Evolutionary conservation across 2,113 vertebrate genomes (phyloP).

Genomic region (Lates calcarifer): DNA sequence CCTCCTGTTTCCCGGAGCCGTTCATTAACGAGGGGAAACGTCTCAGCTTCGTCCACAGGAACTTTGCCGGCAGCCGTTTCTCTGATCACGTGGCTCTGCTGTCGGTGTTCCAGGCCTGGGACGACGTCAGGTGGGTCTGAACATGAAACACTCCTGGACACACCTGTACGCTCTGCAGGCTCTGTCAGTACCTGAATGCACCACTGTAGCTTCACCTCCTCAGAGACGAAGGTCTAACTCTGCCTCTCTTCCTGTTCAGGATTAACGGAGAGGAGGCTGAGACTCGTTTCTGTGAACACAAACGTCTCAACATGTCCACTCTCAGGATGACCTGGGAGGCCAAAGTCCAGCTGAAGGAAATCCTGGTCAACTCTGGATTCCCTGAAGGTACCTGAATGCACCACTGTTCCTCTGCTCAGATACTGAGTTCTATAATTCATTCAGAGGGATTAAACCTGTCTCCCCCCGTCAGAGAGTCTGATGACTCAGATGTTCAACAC

Average conservation of each 20-base stretch:
- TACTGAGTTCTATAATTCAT: too few relatives aligned
- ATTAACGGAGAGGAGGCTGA: constrained; percentile 95
- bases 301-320: constrained; percentile 95
- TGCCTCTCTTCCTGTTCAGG: constrained; percentile 73
- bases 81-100: constrained; percentile 96
- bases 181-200: too few relatives aligned
- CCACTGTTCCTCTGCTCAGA: neutral
- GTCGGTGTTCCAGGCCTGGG: constrained; percentile 96
- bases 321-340: constrained; percentile 99
- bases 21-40: constrained; percentile 96
- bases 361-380: constrained; percentile 92
- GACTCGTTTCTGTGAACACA: constrained; percentile 93
- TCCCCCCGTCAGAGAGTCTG: constrained; percentile 88
- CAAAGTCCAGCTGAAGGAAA: constrained; percentile 97
- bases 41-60: constrained; percentile 93
- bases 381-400: constrained; percentile 89
- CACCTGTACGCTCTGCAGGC: too few relatives aligned
- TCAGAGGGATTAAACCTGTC: too few relatives aligned
- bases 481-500: constrained; percentile 93
- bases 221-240: too few relatives aligned
- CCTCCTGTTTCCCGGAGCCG: constrained; percentile 95
- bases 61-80: constrained; percentile 93
- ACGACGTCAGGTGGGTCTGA: constrained; percentile 90
- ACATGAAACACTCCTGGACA: too few relatives aligned
- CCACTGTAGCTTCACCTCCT: too few relatives aligned